phyloP scores from a whole-genome alignment of 2,797 vertebrate genomes.

The Sciaenops ocellatus region DNA sequence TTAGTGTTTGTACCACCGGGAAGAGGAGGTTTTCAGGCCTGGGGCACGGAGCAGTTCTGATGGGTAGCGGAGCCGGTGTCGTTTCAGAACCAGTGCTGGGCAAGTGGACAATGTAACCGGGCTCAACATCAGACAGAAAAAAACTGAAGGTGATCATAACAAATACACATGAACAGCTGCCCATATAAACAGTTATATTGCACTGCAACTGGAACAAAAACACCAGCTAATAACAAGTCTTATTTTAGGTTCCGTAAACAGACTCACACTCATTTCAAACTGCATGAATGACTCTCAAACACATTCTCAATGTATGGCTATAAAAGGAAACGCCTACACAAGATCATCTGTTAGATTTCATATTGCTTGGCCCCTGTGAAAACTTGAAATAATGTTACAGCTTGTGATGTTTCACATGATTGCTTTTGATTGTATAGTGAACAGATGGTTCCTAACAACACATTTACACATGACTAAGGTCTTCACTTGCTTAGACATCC shows the following conservation, averaged over 20 bases:
- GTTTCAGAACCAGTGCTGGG: too few relatives aligned
- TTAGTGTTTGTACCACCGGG: too few relatives aligned
- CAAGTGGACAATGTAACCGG: too few relatives aligned
- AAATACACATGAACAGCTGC: too few relatives aligned
- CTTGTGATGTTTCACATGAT: not conserved
- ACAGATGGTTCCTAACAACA: slow-evolving; percentile 4
- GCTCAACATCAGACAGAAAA: too few relatives aligned
- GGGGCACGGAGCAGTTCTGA: too few relatives aligned
- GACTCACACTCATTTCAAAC: not conserved
- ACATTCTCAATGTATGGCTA: not conserved
- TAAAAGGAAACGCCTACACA: not conserved
- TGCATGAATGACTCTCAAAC: not conserved
- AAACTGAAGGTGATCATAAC: too few relatives aligned
- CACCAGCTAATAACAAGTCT: not conserved
- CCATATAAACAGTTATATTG: too few relatives aligned
- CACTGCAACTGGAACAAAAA: not conserved
- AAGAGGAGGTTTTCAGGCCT: too few relatives aligned
- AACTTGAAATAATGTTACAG: not conserved
- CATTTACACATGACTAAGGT: not conserved
- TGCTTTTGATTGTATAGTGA: not conserved
- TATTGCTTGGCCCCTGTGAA: not conserved
- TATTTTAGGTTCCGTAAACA: too few relatives aligned
- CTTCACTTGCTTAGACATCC: slow-evolving; percentile 5
- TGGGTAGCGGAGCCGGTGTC: too few relatives aligned
- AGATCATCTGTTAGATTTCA: not conserved